Evolutionary conservation across 2,888 invertebrate species (phyloP), one percentile per base, ranked within the genome.

Genomic region (Ophraella communa): DNA sequence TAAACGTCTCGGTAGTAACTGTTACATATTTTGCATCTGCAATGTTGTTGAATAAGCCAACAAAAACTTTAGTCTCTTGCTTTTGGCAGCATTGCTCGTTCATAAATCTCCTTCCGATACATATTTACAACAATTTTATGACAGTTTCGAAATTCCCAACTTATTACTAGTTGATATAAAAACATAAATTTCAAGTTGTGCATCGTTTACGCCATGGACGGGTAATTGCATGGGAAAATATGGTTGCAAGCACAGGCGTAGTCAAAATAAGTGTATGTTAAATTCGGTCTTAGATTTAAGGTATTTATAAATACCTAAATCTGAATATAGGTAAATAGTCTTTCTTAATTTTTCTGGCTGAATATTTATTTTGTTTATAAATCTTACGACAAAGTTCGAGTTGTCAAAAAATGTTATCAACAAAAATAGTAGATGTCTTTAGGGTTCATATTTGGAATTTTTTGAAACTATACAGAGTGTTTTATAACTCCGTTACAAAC

Each of bases 91-190:
- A 53, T 14, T 52, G 52, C 47, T 59, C 60, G 44, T 27, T 52
- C 60, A 60, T 60, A 60, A 60, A 60, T 60, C 60, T 52, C 17
- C 27, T 60, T 60, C 44, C 60, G 44, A 60, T 60, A 60, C 60
- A 60, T 60, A 62, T 62, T 65, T 62, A 65, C 58, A 62, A 65
- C 58, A 47, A 54, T 65, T 62, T 62, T 62, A 62, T 65, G 65
- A 62, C 58, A 61, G 58, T 62, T 58, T 54, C 20, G 47, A 54
- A 54, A 58, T 47, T 62, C 53, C 57, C 57, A 39, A 58, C 54
- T 64, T 54, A 59, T 64, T 64, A 47, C 54, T 59, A 49, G 64
- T 42, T 58, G 47, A 51, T 51, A 54, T 54, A 64, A 64, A 52
- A 59, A 59, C 52, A 59, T 47, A 21, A 47, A 54, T 54, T 59